These are phyloP conservation scores for Drosophila hydei DNA, from an alignment of 1,140 invertebrate genomes.

Conservation along the genomic window DNA sequence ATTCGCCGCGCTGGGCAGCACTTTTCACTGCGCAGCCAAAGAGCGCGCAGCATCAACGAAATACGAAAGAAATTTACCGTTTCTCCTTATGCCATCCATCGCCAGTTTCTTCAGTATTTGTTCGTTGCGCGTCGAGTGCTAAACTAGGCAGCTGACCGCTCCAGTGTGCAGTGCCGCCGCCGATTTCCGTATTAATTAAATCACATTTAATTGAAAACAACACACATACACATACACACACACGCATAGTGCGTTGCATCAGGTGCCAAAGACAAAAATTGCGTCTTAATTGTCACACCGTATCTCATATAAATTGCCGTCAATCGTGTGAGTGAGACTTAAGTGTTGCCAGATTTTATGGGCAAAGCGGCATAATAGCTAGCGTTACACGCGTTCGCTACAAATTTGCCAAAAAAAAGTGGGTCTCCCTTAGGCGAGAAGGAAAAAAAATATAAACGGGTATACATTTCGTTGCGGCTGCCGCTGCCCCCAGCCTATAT, in stretches of 20 bases:
- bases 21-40: conserved; percentile 53
- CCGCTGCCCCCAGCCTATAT: conserved; percentile 15
- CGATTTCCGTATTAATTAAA: conserved; percentile 51
- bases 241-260: conserved; percentile 21
- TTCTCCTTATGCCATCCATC: conserved; percentile 29
- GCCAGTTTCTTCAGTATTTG: conserved; percentile 73
- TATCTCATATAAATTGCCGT: neutral
- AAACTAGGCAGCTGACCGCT: conserved; percentile 31
- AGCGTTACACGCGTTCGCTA: conserved; percentile 42
- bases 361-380: conserved; percentile 29
- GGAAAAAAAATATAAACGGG: conserved; percentile 34
- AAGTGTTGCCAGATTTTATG: conserved; percentile 29
- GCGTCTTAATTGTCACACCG: neutral
- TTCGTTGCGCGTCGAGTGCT: conserved; percentile 64
- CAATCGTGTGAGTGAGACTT: conserved; percentile 27
- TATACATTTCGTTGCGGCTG: conserved; percentile 44
- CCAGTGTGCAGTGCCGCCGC: conserved; percentile 38
- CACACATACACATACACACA: conserved; percentile 18
- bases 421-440: conserved; percentile 48
- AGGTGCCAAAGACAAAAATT: conserved; percentile 40
- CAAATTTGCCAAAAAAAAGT: conserved; percentile 52
- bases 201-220: conserved; percentile 44
- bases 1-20: conserved; percentile 51
- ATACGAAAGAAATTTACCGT: conserved; percentile 14
- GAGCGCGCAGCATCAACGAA: conserved; percentile 61